A percentile compares a stretch with the other conserved stretches of the same genome.
These are phyloP conservation scores for Amphiduros pacificus DNA, from an alignment of 2,888 invertebrate species.

Conservation along the genomic window DNA sequence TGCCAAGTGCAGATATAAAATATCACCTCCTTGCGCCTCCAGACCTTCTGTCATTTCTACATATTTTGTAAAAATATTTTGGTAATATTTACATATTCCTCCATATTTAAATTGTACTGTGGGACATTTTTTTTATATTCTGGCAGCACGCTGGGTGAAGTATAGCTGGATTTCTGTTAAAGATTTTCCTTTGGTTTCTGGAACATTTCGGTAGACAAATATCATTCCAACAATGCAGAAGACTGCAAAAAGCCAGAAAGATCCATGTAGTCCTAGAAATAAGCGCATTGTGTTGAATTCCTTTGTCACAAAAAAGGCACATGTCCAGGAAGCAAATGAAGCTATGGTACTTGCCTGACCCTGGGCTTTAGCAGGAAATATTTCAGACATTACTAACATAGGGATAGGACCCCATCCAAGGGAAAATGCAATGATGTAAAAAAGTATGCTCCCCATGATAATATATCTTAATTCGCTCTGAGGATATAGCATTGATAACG, in stretches of 20 bases:
- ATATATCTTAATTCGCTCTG: constrained; percentile 15
- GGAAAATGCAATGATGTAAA: constrained; percentile 57
- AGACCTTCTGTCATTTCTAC: no score
- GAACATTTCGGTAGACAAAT: constrained; percentile 82
- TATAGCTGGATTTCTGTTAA: constrained; percentile 77
- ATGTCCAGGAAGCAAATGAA: constrained; percentile 75
- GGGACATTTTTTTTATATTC: no score
- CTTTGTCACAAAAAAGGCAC: constrained; percentile 55
- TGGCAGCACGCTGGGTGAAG: no score
- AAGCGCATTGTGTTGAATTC: constrained; percentile 44
- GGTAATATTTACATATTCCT: no score
- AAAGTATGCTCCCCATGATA: constrained; percentile 43
- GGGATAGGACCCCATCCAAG: constrained; percentile 61
- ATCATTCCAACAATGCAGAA: constrained; percentile 74
- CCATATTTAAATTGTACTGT: no score
- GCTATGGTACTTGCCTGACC: constrained; percentile 87
- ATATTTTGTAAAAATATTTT: no score
- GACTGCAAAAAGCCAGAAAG: constrained; percentile 77
- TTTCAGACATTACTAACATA: constrained; percentile 60
- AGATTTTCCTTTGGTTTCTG: constrained; percentile 90
- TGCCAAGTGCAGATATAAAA: no score
- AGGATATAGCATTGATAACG: constrained; percentile 23
- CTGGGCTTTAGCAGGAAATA: constrained; percentile 77
- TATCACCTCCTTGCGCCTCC: no score
- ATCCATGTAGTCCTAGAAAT: constrained; percentile 53